Conservation (phyloP, 2,888 invertebrate genomes). For the Stratiomys singularior region DNA sequence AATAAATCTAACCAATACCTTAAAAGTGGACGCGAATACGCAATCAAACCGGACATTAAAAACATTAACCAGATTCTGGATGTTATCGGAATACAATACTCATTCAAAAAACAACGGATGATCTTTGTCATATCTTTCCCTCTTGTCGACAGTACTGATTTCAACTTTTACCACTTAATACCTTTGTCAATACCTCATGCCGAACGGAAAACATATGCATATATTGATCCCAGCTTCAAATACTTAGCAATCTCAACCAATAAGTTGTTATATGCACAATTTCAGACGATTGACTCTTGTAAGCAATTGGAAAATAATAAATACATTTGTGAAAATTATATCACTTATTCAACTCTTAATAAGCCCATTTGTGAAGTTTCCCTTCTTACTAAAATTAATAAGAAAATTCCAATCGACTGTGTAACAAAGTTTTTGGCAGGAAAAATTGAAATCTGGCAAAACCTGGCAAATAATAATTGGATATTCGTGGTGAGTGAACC, state of each 20-base stretch:
- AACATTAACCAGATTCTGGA: conserved; percentile 3
- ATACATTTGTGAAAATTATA: conserved; percentile 38
- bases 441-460: conserved; percentile 27
- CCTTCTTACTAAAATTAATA: conserved; percentile 10
- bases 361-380: conserved; percentile 25
- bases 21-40: conserved; percentile 5
- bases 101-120: conserved; percentile 4
- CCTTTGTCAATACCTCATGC: conserved; percentile 25
- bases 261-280: conserved; percentile 13
- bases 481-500: conserved; percentile 17
- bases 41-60: neutral
- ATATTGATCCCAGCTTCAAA: conserved; percentile 38
- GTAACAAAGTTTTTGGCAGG: neutral
- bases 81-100: neutral
- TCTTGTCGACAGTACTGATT: neutral
- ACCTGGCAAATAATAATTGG: conserved; percentile 14
- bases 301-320: conserved; percentile 7
- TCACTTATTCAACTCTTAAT: conserved; percentile 22
- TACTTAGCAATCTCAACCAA: conserved; percentile 28
- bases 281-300: neutral
- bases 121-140: conserved; percentile 12
- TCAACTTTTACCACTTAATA: conserved; percentile 20
- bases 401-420: conserved; percentile 11
- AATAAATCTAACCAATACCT: neutral
- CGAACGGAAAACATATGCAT: conserved; percentile 36